Evolutionary conservation across 2,113 vertebrate species (phyloP).

Genomic region (Mionectes macconnelli): DNA sequence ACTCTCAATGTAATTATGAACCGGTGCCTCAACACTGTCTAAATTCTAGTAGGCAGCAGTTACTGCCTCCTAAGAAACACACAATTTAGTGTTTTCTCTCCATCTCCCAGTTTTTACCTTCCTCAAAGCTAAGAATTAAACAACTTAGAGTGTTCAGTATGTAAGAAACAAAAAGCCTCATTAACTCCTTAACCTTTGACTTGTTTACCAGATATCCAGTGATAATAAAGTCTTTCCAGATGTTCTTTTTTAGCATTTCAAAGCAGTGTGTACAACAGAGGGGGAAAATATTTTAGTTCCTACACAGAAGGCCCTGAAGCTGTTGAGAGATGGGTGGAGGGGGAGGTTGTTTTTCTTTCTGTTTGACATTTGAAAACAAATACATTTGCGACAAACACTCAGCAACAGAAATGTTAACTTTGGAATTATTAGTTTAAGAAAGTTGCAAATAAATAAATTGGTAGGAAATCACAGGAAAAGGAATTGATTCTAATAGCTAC

Average conservation of each 20-base stretch:
- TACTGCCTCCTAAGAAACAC: not conserved
- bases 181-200: slow-evolving; percentile 9
- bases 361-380: not conserved
- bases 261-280: not conserved
- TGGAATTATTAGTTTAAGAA: not conserved
- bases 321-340: not conserved
- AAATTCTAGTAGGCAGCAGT: not conserved
- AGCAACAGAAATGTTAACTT: not conserved
- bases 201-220: not conserved
- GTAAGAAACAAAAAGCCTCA: not conserved
- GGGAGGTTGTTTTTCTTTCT: not conserved
- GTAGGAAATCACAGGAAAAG: not conserved
- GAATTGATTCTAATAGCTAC: not conserved
- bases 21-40: not conserved
- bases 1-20: not conserved
- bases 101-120: not conserved
- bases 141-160: not conserved
- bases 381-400: not conserved
- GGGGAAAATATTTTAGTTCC: not conserved
- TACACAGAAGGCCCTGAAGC: not conserved
- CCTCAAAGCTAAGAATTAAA: not conserved
- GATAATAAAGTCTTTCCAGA: not conserved
- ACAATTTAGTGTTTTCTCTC: not conserved
- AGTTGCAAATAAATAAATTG: not conserved
- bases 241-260: not conserved